Evolutionary conservation across 2,113 vertebrate genomes (phyloP).

Genomic region (Equus quagga): DNA sequence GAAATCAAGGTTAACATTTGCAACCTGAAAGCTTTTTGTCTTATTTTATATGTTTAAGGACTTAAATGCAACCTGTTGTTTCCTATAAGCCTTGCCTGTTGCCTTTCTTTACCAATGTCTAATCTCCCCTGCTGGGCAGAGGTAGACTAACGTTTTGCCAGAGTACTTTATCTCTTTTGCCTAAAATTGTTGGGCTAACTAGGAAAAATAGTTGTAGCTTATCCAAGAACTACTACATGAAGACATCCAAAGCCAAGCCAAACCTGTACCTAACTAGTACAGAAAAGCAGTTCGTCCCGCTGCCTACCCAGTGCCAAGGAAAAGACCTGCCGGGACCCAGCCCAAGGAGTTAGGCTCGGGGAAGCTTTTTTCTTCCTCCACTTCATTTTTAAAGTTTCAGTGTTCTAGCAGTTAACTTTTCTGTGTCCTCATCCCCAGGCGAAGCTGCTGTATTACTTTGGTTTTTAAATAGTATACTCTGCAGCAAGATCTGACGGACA

Average conservation of each 20-base stretch:
- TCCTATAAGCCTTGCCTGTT: background rate
- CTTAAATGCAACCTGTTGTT: background rate
- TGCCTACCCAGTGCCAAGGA: background rate
- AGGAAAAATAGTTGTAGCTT: background rate
- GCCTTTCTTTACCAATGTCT: background rate
- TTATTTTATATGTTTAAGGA: background rate
- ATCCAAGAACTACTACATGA: background rate
- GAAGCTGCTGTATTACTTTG: conserved; percentile 60
- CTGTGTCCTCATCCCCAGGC: background rate
- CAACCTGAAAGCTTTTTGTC: conserved; percentile 29
- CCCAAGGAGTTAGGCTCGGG: background rate
- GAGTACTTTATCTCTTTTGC: background rate
- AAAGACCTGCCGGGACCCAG: background rate
- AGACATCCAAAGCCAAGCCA: background rate
- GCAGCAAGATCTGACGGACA: background rate
- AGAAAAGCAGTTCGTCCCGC: background rate
- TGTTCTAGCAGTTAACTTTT: background rate
- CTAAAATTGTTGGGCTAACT: background rate
- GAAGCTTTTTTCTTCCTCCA: background rate
- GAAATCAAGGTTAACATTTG: conserved; percentile 32
- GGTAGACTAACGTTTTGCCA: background rate
- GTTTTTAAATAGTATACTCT: conserved; percentile 67
- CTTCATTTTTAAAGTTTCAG: background rate
- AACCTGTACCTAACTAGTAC: background rate
- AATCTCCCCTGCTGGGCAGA: background rate